Conservation (phyloP, 2,888 invertebrate species). For the Oligia latruncula region DNA sequence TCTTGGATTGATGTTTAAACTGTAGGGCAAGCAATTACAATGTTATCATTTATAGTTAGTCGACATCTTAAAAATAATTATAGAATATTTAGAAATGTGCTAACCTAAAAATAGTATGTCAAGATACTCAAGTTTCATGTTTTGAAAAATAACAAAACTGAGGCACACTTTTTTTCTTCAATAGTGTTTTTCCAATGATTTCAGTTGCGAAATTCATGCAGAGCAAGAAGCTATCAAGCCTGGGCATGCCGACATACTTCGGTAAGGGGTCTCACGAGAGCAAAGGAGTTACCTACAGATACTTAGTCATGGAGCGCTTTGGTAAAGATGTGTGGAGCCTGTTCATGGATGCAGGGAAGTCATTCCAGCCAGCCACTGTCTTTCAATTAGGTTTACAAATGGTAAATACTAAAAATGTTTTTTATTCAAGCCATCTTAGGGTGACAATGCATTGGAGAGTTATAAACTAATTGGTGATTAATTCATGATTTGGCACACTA, state of each 20-base stretch:
- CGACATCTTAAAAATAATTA: neutral
- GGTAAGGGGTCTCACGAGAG: conserved; percentile 95
- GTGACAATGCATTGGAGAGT: neutral
- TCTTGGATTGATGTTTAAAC: neutral
- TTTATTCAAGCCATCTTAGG: neutral
- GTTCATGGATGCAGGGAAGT: conserved; percentile 91
- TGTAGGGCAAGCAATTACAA: neutral
- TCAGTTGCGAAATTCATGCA: conserved; percentile 93
- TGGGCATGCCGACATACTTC: conserved; percentile 96
- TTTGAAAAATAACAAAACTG: neutral
- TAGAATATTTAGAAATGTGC: neutral
- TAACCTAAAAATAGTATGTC: neutral
- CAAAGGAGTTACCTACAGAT: conserved; percentile 95
- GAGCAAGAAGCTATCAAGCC: conserved; percentile 91
- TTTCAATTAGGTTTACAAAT: conserved; percentile 96
- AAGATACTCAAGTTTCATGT: neutral
- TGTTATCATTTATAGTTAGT: neutral
- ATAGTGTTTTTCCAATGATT: conserved; percentile 62
- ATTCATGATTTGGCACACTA: neutral
- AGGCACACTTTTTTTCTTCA: neutral
- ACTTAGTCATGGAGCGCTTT: conserved; percentile 96
- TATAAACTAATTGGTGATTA: neutral
- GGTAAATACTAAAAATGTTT: conserved; percentile 83
- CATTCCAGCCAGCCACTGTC: conserved; percentile 93
- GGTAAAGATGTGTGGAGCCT: conserved; percentile 96